These are phyloP conservation scores for Agrilus biguttatus DNA, from an alignment of 2,888 invertebrate genomes.

Conservation along the genomic window DNA sequence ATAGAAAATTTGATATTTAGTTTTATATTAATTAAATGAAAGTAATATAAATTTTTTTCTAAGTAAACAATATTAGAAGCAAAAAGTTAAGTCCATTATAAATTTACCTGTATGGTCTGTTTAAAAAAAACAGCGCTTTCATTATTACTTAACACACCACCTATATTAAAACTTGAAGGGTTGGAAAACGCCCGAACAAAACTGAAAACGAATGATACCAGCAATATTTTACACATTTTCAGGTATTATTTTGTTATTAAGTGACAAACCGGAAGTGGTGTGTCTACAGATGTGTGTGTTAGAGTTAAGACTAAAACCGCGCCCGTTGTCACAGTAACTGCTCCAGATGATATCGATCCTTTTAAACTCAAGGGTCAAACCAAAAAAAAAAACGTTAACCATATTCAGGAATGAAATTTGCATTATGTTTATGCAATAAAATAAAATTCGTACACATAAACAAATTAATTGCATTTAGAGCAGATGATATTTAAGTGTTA, in stretches of 20 bases:
- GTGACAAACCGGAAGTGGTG: background rate
- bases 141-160: slow-evolving; percentile 79
- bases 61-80: no score
- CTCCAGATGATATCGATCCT: slow-evolving; percentile 18
- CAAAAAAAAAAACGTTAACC: no score
- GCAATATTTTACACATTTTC: background rate
- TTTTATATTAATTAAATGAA: no score
- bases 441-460: no score
- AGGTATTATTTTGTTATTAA: background rate
- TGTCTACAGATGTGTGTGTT: background rate
- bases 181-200: slow-evolving; percentile 14
- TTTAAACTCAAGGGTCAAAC: no score
- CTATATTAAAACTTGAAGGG: slow-evolving; percentile 60
- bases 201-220: background rate
- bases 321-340: slow-evolving; percentile 15
- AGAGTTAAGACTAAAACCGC: slow-evolving; percentile 12
- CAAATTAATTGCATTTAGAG: no score
- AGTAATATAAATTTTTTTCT: no score
- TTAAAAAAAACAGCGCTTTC: slow-evolving; percentile 69
- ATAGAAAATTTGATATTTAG: background rate
- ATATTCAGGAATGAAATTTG: no score
- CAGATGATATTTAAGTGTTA: no score
- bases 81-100: background rate
- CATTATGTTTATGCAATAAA: no score
- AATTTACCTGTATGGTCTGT: slow-evolving; percentile 67